Base-by-base conservation (phyloP, 2,113 vertebrate species). In the Takifugu flavidus region DNA sequence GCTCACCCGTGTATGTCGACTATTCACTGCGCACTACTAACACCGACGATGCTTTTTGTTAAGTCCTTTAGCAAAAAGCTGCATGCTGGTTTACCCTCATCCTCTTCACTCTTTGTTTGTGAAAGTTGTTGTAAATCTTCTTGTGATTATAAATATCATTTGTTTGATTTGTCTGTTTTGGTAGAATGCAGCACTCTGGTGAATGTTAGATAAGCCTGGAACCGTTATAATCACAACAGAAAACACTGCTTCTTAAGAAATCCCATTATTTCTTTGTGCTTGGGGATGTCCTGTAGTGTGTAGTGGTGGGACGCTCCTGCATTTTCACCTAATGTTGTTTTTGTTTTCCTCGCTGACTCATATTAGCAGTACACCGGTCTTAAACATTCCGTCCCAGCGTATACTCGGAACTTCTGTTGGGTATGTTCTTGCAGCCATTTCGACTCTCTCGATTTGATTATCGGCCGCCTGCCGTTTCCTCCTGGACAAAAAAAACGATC, bases 41-140 rank as follows among this genome's bases (percentile, higher is more conserved):
- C 92, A 94, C 93, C 94, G 94, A 94, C 92, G 88, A 92, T 87
- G 90, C 92, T 94, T 93, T 96, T 94, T 94, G 85, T 91, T 92
- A 82, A 90, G 86, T 26, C 15, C 25, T 85, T 89, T 90, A 91
- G 88, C 88, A 89, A 89, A 91, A 90, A 88, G 89, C 69, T 86
- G 91, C 91, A 92, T 92, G 90, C 82, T 72, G 87, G 92, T 84
- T 86, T 79, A 66, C 79, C 78, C n/a, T 67, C 84, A 83, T 66
- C 59, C 79, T 84, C 72, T 76, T 83, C 83, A 87, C 83, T 57
- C 70, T 72, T 74, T 92, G 91, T 94, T 92, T 91, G 90, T 94
- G 93, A 91, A 93, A 93, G 67, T 86, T 80, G 78, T 81, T 75
- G 77, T 88, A 62, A 65, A 72, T 79, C 84, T 88, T 73, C 82